Conservation (phyloP, 2,113 vertebrate species). For the Oncorhynchus kisutch region DNA sequence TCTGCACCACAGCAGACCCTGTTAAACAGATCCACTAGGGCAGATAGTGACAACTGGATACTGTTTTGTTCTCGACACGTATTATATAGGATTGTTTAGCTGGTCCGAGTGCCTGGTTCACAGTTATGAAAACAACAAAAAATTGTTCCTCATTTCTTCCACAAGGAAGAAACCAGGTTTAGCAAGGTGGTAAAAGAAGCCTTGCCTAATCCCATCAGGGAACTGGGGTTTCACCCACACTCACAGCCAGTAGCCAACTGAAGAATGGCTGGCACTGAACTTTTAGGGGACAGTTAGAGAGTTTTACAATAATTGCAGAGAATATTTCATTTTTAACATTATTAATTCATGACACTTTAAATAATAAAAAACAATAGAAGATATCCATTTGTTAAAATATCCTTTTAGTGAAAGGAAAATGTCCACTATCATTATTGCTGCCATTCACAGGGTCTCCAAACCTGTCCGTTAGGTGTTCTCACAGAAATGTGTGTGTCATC, state of each 20-base stretch:
- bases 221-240: conserved; percentile 16
- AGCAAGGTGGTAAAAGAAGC: conserved; percentile 30
- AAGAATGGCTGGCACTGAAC: not conserved
- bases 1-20: conserved; percentile 37
- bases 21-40: conserved; percentile 60
- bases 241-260: conserved; percentile 13
- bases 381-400: conserved; percentile 12
- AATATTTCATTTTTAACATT: not conserved
- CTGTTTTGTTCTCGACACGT: conserved; percentile 62
- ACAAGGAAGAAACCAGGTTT: conserved; percentile 36
- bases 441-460: conserved; percentile 42
- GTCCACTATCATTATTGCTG: conserved; percentile 36
- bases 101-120: conserved; percentile 48
- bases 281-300: conserved; percentile 7
- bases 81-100: conserved; percentile 50
- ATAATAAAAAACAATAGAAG: conserved; percentile 3
- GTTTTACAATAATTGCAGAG: not conserved
- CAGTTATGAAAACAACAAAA: conserved; percentile 49
- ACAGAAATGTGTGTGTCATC: not conserved
- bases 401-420: conserved; percentile 37
- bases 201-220: not conserved
- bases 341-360: not conserved
- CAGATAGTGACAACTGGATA: conserved; percentile 67
- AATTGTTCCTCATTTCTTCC: conserved; percentile 37
- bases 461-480: conserved; percentile 35